Evolutionary conservation across 2,888 invertebrate species (phyloP).

Genomic region (Drosophila maculinotata): DNA sequence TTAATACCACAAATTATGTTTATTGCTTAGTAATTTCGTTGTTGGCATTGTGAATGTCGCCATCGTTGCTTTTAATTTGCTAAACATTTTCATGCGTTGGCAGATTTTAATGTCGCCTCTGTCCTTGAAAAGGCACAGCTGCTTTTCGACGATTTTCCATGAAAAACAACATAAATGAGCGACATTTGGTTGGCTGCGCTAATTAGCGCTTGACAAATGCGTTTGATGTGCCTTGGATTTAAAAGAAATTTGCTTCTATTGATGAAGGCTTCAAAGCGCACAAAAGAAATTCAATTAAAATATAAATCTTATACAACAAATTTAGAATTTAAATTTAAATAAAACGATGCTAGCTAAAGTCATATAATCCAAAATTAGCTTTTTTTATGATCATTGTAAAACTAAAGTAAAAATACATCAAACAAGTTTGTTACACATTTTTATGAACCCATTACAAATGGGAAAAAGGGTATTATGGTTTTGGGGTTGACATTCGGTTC

Average conservation of each 20-base stretch:
- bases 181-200: conserved; percentile 23
- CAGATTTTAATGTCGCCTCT: conserved; percentile 33
- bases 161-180: conserved; percentile 24
- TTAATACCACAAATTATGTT: conserved; percentile 75
- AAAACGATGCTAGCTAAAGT: not conserved
- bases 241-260: conserved; percentile 21
- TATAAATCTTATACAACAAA: not conserved
- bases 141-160: conserved; percentile 3
- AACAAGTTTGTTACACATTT: conserved; percentile 13
- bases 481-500: too few species aligned
- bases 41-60: conserved; percentile 22
- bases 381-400: not conserved
- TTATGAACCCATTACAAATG: too few species aligned
- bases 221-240: conserved; percentile 32
- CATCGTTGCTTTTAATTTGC: conserved; percentile 49
- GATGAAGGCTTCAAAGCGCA: not conserved
- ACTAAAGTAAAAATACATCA: not conserved
- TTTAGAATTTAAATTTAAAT: too few species aligned
- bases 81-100: conserved; percentile 50
- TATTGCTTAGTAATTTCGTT: conserved; percentile 70
- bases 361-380: not conserved
- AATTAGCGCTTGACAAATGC: conserved; percentile 48
- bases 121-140: conserved; percentile 25
- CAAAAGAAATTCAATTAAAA: conserved; percentile 4
- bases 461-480: too few species aligned